Evolutionary conservation across 64 coral and sea anemone species (phyloP), one percentile per base, ranked within the genome.

Genomic region (Hydrozoanthus tunicans): DNA sequence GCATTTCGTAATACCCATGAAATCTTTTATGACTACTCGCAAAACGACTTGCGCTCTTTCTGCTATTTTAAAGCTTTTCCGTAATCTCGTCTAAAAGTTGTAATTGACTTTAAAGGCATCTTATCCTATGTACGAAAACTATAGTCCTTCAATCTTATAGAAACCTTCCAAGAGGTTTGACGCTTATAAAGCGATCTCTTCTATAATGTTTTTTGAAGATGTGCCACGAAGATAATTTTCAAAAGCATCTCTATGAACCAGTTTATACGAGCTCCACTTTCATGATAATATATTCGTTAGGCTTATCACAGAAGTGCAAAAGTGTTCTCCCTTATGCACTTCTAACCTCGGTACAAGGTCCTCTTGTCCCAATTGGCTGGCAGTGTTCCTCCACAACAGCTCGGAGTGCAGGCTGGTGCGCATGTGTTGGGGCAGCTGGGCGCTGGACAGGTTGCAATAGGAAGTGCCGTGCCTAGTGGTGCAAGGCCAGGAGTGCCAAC

Each of bases 371-470:
- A 97, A 62, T 77, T 82, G 54, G 43, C 6, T 15, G 95, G 92
- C 15, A 89, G 83, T 23, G 83, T 13, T 51, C 95, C 89, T 71
- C 67, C 72, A 59, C 95, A 97, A n/a, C 95, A 97, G 61, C 89
- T 92, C 17, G 54, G 55, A 3, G 66, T 86, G 26, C 95, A 97
- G 6, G 84, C 11, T 53, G 95, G 95, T 6, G 92, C 92, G 75
- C 95, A 97, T 73, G 95, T 27, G 95, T 97, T 89, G 14, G 95
- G 90, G 17, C 95, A 97, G 51, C 20, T 92, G 15, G 77, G 89
- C 56, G 77, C 95, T 57, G 95, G 95, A 79, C 95, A 97, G 54
- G 43, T 80, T 54, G 60, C 43, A 10, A n/a, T n/a, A 3, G 78
- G 78, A 23, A 7, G 12, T 58, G 69, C 15, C 5, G 64, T 11